Evolutionary conservation across 2,797 vertebrate genomes (phyloP).

Genomic region (Danio kyathit): DNA sequence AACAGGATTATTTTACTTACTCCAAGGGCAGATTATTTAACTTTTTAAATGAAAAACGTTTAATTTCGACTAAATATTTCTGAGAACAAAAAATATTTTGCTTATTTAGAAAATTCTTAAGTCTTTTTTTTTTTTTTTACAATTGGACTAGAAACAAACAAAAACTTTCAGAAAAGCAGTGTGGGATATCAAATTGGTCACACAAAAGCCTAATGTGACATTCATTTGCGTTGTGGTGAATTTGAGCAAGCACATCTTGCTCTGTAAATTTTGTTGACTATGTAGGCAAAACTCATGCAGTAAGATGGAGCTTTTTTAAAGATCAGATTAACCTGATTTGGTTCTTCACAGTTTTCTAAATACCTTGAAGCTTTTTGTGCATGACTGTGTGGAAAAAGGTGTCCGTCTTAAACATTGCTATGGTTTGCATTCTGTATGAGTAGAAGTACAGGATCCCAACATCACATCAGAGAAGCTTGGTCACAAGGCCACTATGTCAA

Average conservation of each 20-base stretch:
- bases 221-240: neutral
- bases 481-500: neutral
- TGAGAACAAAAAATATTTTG: too few relatives aligned
- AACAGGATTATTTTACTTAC: too few relatives aligned
- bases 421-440: neutral
- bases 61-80: too few relatives aligned
- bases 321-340: constrained; percentile 9
- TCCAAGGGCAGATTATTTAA: too few relatives aligned
- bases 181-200: neutral
- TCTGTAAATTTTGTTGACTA: neutral
- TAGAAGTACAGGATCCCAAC: neutral
- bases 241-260: neutral
- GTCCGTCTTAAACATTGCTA: neutral
- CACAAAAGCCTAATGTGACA: constrained; percentile 6
- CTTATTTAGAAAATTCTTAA: too few relatives aligned
- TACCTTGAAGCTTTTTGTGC: neutral
- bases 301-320: constrained; percentile 20
- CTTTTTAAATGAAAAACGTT: too few relatives aligned
- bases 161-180: too few relatives aligned
- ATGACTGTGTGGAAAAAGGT: neutral
- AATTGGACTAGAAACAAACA: too few relatives aligned
- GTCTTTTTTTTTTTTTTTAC: too few relatives aligned
- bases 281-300: neutral
- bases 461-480: neutral
- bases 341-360: neutral